Conservation (phyloP, 2,888 invertebrate genomes). For the Chesias legatella region DNA sequence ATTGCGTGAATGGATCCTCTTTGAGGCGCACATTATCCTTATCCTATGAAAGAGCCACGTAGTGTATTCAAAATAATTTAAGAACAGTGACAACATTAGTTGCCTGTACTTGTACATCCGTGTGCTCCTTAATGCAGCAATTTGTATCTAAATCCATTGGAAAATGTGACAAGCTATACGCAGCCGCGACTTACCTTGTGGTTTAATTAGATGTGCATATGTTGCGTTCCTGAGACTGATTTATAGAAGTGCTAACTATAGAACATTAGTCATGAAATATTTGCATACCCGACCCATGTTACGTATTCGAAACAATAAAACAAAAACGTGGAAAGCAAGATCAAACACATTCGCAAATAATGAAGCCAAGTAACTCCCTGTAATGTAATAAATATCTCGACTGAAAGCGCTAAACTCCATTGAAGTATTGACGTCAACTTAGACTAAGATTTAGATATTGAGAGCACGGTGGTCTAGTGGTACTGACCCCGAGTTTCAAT, state of each 20-base stretch:
- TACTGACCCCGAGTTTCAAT: too few relatives aligned
- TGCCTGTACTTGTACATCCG: neutral
- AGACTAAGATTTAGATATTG: too few relatives aligned
- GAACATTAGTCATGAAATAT: neutral
- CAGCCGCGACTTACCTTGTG: slow-evolving; percentile 16
- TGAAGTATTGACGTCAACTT: neutral
- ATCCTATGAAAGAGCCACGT: too few relatives aligned
- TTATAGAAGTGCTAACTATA: slow-evolving; percentile 20
- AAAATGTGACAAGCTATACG: slow-evolving; percentile 23
- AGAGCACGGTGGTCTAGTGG: too few relatives aligned
- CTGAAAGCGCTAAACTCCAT: slow-evolving; percentile 2
- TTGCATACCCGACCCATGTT: too few relatives aligned
- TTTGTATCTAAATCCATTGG: slow-evolving; percentile 9
- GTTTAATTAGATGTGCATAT: slow-evolving; percentile 35
- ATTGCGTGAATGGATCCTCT: too few relatives aligned
- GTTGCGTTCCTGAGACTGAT: slow-evolving; percentile 28
- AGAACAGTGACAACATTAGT: neutral
- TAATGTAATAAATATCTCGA: neutral
- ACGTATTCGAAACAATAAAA: too few relatives aligned
- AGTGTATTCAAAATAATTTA: neutral
- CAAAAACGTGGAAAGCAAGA: too few relatives aligned
- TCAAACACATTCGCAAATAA: too few relatives aligned
- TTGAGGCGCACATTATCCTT: too few relatives aligned
- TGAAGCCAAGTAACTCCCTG: too few relatives aligned
- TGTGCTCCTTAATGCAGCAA: slow-evolving; percentile 4